phyloP scores from a whole-genome alignment of 2,888 invertebrate genomes.

The Odontothrips loti region DNA sequence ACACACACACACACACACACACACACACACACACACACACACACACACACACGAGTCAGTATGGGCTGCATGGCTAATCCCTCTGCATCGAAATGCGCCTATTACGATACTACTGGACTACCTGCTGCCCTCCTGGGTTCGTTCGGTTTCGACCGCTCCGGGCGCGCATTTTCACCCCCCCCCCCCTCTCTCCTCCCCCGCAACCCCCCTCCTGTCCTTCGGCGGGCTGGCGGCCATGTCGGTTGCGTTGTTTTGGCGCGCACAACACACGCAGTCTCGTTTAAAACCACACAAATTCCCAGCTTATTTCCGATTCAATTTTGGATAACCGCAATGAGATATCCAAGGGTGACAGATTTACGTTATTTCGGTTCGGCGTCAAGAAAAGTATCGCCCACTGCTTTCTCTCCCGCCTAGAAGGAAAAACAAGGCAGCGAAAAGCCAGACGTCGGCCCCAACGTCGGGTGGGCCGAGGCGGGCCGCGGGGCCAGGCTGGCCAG shows the following conservation, averaged over 20 bases:
- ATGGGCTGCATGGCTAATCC: slow-evolving; percentile 15
- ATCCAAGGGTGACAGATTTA: no score
- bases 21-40: slow-evolving; percentile 23
- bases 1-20: slow-evolving; percentile 24
- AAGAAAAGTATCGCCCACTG: not conserved
- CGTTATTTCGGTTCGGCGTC: no score
- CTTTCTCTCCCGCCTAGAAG: not conserved
- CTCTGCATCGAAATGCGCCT: slow-evolving; percentile 8
- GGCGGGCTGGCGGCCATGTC: not conserved
- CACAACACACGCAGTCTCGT: no score
- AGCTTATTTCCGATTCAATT: no score
- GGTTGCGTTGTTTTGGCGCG: no score
- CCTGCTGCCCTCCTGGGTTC: not conserved
- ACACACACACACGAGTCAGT: not conserved
- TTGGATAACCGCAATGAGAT: no score
- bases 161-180: not conserved
- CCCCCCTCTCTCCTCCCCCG: no score
- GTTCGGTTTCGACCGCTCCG: not conserved
- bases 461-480: not conserved
- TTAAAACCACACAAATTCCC: no score
- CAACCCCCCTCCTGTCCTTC: not conserved
- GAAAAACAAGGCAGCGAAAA: not conserved
- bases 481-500: not conserved
- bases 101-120: slow-evolving; percentile 10
- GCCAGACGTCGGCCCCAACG: not conserved